Evolutionary conservation across 2,113 vertebrate species (phyloP), one percentile per base, ranked within the genome.

Genomic region (Sebastes fasciatus): DNA sequence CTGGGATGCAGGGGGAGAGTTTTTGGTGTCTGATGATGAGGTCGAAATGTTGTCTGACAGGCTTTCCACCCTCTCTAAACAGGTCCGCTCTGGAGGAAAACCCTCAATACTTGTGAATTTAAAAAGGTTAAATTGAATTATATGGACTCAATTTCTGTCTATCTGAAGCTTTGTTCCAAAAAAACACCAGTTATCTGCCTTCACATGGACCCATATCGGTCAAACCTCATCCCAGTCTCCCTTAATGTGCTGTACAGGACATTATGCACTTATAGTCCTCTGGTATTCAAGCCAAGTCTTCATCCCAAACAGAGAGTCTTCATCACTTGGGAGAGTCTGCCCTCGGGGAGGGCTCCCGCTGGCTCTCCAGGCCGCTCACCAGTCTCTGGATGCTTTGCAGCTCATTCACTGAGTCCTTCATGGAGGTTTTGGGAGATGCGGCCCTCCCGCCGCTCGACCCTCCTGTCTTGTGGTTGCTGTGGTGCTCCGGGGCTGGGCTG

Each of bases 381-480:
- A 99, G 97, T 96, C 98, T 98, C 95, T 99, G 98, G 89, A 99
- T 99, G 90, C 97, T 99, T 86, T 99, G 97, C 70, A 99, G 96
- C 95, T 99, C 98, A 1, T 98, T 99, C 91, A 97, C 97, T 14
- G 96, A 97, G 92, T 99, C 98, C 92, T 99, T 99, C 90, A 97
- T 83, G 8, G 97, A 94, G 85, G 93, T 92, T 86, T 98, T 97
- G 52, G 98, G 97, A 7, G 98, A 98, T 0, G 94, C 88, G 12
- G 94, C 95, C 79, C 95, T 92, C 34, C 95, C 95, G 60, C 95
- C 95, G 60, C 86, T 86, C 0, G 91, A 88, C 71, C 94, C 91
- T 57, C 95, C 91, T 11, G 84, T 91, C 87, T 99, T 98, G 86
- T 96, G 97, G 79, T 87, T 91, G 89, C 95, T 94, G 83, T 96